Evolutionary conservation across 1,140 invertebrate species (phyloP).

Genomic region (Drosophila lacteicornis): DNA sequence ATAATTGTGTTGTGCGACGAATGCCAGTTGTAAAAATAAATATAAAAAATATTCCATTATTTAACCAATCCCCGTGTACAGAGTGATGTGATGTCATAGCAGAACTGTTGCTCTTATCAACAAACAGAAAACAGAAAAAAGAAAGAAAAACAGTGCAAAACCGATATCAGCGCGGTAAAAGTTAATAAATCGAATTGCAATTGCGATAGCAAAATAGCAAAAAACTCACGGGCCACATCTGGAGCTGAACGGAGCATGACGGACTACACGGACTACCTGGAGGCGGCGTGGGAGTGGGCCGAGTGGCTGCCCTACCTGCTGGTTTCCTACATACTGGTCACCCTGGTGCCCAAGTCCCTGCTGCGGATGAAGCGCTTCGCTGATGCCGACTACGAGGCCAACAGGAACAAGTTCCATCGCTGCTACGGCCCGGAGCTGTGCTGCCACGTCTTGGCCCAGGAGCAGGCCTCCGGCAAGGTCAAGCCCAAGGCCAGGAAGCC

Average conservation of each 20-base stretch:
- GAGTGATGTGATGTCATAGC: conserved; percentile 64
- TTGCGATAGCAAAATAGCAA: conserved; percentile 43
- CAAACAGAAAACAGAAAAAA: conserved; percentile 6
- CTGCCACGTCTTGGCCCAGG: conserved; percentile 63
- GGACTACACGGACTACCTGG: conserved; percentile 67
- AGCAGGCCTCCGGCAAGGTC: conserved; percentile 31
- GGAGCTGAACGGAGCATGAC: conserved; percentile 10
- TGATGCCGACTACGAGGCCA: conserved; percentile 74
- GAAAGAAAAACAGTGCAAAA: conserved; percentile 21
- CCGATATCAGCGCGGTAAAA: conserved; percentile 42
- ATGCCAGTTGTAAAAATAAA: conserved; percentile 18
- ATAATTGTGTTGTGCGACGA: conserved; percentile 10
- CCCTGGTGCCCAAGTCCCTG: conserved; percentile 75
- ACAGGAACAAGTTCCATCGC: conserved; percentile 72
- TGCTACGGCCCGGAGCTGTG: conserved; percentile 79
- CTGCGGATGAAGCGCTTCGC: conserved; percentile 70
- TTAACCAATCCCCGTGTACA: conserved; percentile 37
- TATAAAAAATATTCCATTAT: conserved; percentile 35
- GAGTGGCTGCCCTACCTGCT: conserved; percentile 66
- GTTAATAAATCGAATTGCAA: conserved; percentile 55
- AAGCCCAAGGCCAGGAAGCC: conserved; percentile 76
- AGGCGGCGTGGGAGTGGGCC: conserved; percentile 56
- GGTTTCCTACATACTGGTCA: conserved; percentile 68
- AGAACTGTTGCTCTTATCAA: conserved; percentile 59
- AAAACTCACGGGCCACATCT: background rate